Percentiles rank a stretch among this genome's conserved stretches.
Conservation (phyloP, 1,140 invertebrate genomes). For the Colletes gigas region DNA sequence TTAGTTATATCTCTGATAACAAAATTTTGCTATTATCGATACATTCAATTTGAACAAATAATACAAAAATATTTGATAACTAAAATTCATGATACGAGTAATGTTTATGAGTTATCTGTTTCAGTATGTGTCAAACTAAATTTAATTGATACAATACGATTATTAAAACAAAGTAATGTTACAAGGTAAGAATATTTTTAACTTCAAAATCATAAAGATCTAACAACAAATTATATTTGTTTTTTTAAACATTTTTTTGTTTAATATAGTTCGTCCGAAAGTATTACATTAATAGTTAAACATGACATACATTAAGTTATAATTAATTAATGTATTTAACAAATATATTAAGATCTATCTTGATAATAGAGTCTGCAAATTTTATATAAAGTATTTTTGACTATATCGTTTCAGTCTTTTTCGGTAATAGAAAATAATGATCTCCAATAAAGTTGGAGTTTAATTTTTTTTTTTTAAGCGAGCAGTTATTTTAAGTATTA, state of each 20-base stretch:
- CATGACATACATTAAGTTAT: neutral
- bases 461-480: too few species aligned
- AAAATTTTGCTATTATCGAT: neutral
- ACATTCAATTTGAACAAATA: neutral
- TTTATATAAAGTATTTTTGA: neutral
- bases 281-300: neutral
- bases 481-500: neutral
- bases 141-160: neutral
- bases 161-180: neutral
- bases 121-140: neutral
- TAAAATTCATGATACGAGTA: neutral
- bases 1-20: constrained; percentile 8
- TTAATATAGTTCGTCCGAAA: neutral
- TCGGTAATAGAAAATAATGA: neutral
- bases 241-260: neutral
- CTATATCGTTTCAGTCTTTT: neutral
- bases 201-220: neutral
- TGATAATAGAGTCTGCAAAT: neutral
- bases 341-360: neutral
- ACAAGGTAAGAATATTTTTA: neutral
- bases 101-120: too few species aligned
- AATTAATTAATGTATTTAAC: neutral
- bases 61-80: neutral
- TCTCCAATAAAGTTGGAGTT: too few species aligned
- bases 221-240: neutral